These are phyloP conservation scores for Lanius ludovicianus DNA, from an alignment of 2,113 vertebrate genomes.

Conservation along the genomic window DNA sequence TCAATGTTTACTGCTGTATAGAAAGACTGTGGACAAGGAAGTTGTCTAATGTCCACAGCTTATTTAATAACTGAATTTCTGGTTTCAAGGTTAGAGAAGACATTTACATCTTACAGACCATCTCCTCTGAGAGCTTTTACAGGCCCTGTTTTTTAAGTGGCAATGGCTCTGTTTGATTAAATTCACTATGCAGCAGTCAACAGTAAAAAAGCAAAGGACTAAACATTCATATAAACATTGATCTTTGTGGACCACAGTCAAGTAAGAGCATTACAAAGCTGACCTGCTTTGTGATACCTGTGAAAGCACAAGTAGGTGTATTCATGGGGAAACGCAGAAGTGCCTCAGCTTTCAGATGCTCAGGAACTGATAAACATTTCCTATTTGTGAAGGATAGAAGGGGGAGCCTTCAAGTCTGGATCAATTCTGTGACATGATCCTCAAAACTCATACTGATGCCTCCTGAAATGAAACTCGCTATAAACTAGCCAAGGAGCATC, in stretches of 20 bases:
- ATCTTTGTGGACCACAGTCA: neutral
- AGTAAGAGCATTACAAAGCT: neutral
- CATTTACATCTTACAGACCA: neutral
- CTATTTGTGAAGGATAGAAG: neutral
- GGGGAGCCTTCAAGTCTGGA: neutral
- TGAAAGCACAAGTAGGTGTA: neutral
- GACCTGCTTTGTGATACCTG: neutral
- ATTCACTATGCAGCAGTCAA: neutral
- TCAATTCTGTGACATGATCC: neutral
- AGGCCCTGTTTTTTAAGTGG: neutral
- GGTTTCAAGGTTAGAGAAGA: neutral
- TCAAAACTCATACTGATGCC: neutral
- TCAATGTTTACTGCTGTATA: neutral
- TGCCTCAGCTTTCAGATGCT: neutral
- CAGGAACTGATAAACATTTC: neutral
- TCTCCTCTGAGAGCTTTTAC: neutral
- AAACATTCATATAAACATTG: neutral
- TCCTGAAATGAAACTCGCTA: neutral
- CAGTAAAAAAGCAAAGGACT: neutral
- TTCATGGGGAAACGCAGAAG: neutral
- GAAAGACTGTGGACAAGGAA: neutral
- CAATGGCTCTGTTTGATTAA: neutral
- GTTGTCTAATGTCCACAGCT: neutral
- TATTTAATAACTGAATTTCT: neutral
- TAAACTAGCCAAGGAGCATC: neutral